A percentile compares a stretch with the other conserved stretches of the same genome.
Evolutionary conservation across 2,888 invertebrate genomes (phyloP).

Genomic region (Aspidiotus destructor): DNA sequence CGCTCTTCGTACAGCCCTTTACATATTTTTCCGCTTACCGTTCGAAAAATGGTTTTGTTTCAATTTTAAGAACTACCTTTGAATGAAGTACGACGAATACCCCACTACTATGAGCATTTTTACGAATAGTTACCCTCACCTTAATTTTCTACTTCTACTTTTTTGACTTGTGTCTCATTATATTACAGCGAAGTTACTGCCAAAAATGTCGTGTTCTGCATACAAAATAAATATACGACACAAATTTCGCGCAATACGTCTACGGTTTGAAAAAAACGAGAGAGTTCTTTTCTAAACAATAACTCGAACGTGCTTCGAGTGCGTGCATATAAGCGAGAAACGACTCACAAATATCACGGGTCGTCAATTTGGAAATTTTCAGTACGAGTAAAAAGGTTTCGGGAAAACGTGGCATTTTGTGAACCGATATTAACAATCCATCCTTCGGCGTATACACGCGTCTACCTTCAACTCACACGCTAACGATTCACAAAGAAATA

Average conservation of each 20-base stretch:
- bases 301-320: neutral
- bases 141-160: neutral
- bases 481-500: too few relatives aligned
- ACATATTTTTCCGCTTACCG: neutral
- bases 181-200: slow-evolving; percentile 21
- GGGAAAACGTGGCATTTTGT: too few relatives aligned
- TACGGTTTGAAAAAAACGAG: neutral
- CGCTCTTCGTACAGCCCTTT: slow-evolving; percentile 10
- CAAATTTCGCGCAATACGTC: slow-evolving; percentile 1
- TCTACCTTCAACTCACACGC: too few relatives aligned
- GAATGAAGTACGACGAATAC: neutral
- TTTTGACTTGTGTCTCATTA: slow-evolving; percentile 24
- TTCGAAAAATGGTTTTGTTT: slow-evolving; percentile 11
- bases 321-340: neutral
- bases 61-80: slow-evolving; percentile 23
- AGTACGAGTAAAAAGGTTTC: too few relatives aligned
- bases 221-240: slow-evolving; percentile 1
- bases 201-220: slow-evolving; percentile 28
- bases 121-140: slow-evolving; percentile 2
- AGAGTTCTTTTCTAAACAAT: neutral
- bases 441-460: too few relatives aligned
- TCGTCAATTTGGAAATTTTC: slow-evolving; percentile 4
- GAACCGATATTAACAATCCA: too few relatives aligned
- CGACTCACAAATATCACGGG: neutral
- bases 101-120: slow-evolving; percentile 19